Evolutionary conservation across 2,888 invertebrate species (phyloP), one percentile per base, ranked within the genome.

Genomic region (Pseudanteris insignis): DNA sequence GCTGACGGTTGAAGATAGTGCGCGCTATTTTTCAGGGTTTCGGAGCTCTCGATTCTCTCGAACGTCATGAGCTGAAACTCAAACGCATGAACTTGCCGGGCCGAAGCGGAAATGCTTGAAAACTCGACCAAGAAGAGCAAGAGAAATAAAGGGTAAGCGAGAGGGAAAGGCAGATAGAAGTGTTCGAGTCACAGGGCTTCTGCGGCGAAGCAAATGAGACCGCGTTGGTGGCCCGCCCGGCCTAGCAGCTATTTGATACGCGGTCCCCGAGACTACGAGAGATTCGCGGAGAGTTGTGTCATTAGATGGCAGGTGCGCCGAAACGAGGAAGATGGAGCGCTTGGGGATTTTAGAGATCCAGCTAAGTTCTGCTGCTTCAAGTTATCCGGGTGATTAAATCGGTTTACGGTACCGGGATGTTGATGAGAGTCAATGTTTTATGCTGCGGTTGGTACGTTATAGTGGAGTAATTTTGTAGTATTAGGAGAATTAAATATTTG

Each of bases 1-100:
- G 67, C 57, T 67, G 68, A 64, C 61, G 64, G 67, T 69, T 67
- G 44, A 68, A 71, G 70, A 66, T 71, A 66, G 70, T 69, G 70
- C 69, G 71, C 68, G 72, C 72, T 75, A 74, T 77, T 77, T 76
- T 75, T 75, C 71, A 73, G 70, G 69, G 67, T 69, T 71, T 69
- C 65, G 41, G 43, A 32, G 15, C 54, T 46, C 57, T 51, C 58
- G 58, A 59, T 54, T 36, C 51, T 58, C 48, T 46, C 34, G 18
- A 18, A 18, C 61, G 55, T 62, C 67, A 64, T 43, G 24, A 12
- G 9, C 40, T 57, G 57, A 50, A 65, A 32, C 36, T 29, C 1
- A 38, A 15, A 9, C 15, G 14, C 51, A 57, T 62, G 41, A 57
- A 57, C 47, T 62, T 43, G 26, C 40, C 32, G 25, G 47, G 43